Conservation (phyloP, 2,797 vertebrate genomes). For the Liasis olivaceus region DNA sequence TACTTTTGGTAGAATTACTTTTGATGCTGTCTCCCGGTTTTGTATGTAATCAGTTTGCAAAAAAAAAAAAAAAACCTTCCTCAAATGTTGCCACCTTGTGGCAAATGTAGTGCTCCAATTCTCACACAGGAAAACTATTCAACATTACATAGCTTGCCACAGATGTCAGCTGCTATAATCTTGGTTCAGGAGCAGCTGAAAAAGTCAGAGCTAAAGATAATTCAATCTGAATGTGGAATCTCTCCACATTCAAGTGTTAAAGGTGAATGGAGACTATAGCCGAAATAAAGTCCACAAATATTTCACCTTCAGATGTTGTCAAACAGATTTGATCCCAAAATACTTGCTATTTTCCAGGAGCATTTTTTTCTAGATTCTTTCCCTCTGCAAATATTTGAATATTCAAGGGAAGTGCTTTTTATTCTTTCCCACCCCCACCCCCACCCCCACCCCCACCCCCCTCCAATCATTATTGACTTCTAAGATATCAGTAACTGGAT, state of each 20-base stretch:
- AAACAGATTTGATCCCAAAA: not conserved
- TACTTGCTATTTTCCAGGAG: not conserved
- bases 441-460: too few relatives aligned
- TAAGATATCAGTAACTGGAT: not conserved
- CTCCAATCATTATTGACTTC: not conserved
- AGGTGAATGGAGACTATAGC: not conserved
- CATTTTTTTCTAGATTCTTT: not conserved
- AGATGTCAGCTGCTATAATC: not conserved
- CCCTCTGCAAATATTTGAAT: not conserved
- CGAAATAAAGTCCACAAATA: not conserved
- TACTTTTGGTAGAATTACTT: not conserved
- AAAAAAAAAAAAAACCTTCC: not conserved
- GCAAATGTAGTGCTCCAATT: not conserved
- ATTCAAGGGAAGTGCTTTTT: not conserved
- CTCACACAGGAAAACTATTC: not conserved
- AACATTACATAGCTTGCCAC: not conserved
- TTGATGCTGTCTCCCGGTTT: not conserved
- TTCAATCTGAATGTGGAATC: not conserved
- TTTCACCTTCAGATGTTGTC: not conserved
- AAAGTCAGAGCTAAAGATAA: not conserved
- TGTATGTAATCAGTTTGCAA: not conserved
- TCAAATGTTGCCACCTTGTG: slow-evolving; percentile 15
- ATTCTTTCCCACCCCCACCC: not conserved
- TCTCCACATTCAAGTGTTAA: not conserved
- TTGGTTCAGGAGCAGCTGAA: not conserved